These are phyloP conservation scores for Takifugu rubripes DNA, from an alignment of 2,797 vertebrate genomes.

Conservation along the genomic window DNA sequence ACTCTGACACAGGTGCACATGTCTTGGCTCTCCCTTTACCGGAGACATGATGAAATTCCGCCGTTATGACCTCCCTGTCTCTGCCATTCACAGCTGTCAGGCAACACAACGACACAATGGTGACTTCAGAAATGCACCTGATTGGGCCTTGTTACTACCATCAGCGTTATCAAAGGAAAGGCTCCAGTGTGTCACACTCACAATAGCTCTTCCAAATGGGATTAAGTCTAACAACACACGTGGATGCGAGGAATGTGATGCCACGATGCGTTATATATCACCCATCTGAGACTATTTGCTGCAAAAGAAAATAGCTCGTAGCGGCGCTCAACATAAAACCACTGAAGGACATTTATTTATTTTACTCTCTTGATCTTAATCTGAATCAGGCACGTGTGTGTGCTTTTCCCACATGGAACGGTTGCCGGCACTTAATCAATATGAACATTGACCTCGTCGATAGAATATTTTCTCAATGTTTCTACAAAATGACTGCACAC, in stretches of 20 bases:
- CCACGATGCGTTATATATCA: background rate
- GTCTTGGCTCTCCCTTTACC: conserved; percentile 43
- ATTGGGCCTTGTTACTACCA: conserved; percentile 51
- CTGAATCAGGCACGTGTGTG: conserved; percentile 3
- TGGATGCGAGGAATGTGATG: conserved; percentile 18
- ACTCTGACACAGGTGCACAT: conserved; percentile 57
- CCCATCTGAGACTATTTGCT: background rate
- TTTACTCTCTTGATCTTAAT: background rate
- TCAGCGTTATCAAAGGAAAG: conserved; percentile 25
- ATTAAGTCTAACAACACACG: conserved; percentile 55
- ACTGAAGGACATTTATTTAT: background rate
- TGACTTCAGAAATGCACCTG: conserved; percentile 52
- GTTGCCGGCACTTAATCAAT: conserved; percentile 24
- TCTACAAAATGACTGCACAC: conserved; percentile 4
- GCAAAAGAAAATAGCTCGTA: background rate
- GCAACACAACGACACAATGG: conserved; percentile 54
- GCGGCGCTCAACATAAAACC: background rate
- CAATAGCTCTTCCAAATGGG: conserved; percentile 45
- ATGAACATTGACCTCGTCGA: conserved; percentile 9
- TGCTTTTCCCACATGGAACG: conserved; percentile 11
- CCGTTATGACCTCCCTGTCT: conserved; percentile 64
- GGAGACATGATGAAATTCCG: conserved; percentile 54
- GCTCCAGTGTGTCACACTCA: conserved; percentile 39
- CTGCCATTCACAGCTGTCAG: conserved; percentile 63
- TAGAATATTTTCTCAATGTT: conserved; percentile 14